Base-by-base conservation (phyloP, 2,888 invertebrate species). In the Polydrusus cervinus region DNA sequence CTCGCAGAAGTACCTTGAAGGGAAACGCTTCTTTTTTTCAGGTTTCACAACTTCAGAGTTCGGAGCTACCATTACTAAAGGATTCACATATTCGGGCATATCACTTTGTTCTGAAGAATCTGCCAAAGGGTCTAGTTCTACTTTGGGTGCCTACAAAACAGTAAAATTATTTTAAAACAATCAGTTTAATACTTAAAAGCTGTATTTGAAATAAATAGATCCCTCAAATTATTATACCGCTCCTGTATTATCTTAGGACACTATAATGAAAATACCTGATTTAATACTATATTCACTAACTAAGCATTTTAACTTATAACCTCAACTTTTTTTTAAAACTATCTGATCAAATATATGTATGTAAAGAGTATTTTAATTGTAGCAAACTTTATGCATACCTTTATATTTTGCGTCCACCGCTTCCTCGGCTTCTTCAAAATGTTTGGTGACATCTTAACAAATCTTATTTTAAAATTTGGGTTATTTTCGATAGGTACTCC, bases 1-100 rank as follows among this genome's bases (percentile, higher is more conserved):
- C 47, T 80, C 71, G 57, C 79, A 79, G 5, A 61, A n/a, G 51
- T 72, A 75, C 49, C 49, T 71, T 8, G 53, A 8, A 7, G n/a
- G 14, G 6, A 47, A 14, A 0, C 47, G 34, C 0, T 9, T 34
- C n/a, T 61, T 61, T 13, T 25, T 25, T 10, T 7, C 25, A 18
- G 43, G 6, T 16, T 34, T 38, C 0, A 9, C n/a, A 9, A 1
- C 16, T 14, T 60, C 34, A 7, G 60, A 13, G 14, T 16, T 25
- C 0, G 60, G 40, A 7, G 40, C 18, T 18, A 18, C 1, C 18
- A 20, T 0, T 10, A 3, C 10, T 11, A 18, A 16, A 3, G 10
- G 51, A 18, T 34, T 34, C 8, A 34, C 34, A 8, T 34, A 34
- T 9, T 34, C 34, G 34, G 34, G 34, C 10, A 8, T 9, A 34